Evolutionary conservation across 2,888 invertebrate species (phyloP).

Genomic region (Papilio demoleus): DNA sequence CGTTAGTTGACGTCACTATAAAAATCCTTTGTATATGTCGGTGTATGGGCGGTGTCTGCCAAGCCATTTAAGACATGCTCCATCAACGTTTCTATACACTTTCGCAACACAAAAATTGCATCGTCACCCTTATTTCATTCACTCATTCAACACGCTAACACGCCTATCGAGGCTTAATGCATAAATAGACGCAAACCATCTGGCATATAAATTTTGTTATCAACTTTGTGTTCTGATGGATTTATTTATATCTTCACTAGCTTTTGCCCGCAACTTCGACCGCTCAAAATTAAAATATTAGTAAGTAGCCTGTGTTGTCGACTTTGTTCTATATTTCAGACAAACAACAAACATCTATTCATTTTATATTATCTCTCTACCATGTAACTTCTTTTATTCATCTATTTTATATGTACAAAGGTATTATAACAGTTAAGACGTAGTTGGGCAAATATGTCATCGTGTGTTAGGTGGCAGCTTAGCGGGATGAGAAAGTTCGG

Average conservation of each 20-base stretch:
- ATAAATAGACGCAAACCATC: not conserved
- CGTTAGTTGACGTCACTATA: not conserved
- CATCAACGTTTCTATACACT: not conserved
- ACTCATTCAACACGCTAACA: not conserved
- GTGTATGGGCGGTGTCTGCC: not conserved
- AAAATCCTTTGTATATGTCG: not conserved
- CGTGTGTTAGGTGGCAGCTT: slow-evolving; percentile 38
- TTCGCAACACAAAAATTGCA: not conserved
- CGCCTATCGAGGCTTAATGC: not conserved
- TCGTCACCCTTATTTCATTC: slow-evolving; percentile 4
- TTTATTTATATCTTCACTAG: too few species aligned
- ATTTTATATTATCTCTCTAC: not conserved
- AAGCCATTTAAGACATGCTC: not conserved
- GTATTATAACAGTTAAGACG: slow-evolving; percentile 26
- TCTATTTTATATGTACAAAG: slow-evolving; percentile 6
- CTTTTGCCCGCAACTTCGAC: too few species aligned
- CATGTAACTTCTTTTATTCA: not conserved
- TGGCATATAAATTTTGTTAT: not conserved
- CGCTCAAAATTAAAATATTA: too few species aligned
- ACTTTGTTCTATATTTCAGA: too few species aligned
- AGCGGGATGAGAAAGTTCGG: slow-evolving; percentile 49
- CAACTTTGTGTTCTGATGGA: not conserved
- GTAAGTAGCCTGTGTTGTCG: too few species aligned
- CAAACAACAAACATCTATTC: too few species aligned
- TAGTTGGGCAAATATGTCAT: slow-evolving; percentile 40